Base-by-base conservation (phyloP, 2,797 vertebrate species). In the Vultur gryphus region DNA sequence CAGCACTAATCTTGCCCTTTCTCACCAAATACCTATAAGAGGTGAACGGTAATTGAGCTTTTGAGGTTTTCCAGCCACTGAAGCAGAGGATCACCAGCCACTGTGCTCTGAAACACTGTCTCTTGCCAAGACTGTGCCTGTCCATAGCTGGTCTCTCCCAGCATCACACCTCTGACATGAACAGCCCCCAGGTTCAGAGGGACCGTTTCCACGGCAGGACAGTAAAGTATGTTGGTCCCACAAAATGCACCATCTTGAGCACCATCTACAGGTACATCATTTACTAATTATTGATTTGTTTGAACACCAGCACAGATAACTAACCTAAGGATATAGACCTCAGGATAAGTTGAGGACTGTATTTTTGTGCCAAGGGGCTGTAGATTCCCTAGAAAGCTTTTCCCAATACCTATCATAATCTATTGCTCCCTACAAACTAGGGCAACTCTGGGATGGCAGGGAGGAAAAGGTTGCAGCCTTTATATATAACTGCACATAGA, bases 61-160 rank as follows among this genome's bases (percentile, higher is more conserved):
- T 77, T 76, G 44, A 31, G 10, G 3, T 64, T 76, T 78, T 77
- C 37, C 16, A 28, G 17, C 11, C 51, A 55, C 31, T 7, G 52
- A 55, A 43, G 62, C 17, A 57, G 75, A 51, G 13, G 21, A 31
- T 57, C 31, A 54, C 33, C 15, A 59, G 17, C 13, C 21, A 21
- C 33, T 5, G 4, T 37, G 31, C 28, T 48, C 46, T 76, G 58
- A 84, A 88, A 44, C 20, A 13, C 2, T 54, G 11, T 4, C 28
- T 16, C 24, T 49, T 62, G 15, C 19, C 43, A 43, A 58, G 11
- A 35, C 18, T 11, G 3, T 81, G 16, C 19, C 28, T 59, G n/a
- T 29, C 48, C 33, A 4, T 15, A 41, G 13, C 3, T 1, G 0
- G 1, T 55, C 5, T 82, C 62, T 57, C 12, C 41, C 65, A 85